These are phyloP conservation scores for Mastomys natalensis DNA, from an alignment of 2,113 vertebrate species.

Conservation along the genomic window DNA sequence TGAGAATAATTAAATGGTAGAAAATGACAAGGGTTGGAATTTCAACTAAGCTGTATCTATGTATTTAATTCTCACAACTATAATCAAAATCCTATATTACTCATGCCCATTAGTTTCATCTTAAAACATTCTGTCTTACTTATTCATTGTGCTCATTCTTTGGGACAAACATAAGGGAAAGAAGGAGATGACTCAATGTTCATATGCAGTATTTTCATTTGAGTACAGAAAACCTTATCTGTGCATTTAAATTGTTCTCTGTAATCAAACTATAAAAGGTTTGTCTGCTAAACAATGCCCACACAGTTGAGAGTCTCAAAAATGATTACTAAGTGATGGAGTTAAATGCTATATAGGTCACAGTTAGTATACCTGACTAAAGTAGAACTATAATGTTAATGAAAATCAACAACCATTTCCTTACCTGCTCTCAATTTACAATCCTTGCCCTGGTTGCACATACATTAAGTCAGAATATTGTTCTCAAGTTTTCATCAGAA, in stretches of 20 bases:
- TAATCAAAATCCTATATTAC: neutral
- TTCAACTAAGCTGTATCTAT: neutral
- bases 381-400: constrained; percentile 43
- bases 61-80: neutral
- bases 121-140: neutral
- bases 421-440: constrained; percentile 38
- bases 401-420: constrained; percentile 39
- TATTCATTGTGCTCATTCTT: neutral
- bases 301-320: neutral
- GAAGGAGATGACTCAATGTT: neutral
- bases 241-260: constrained; percentile 54
- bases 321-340: constrained; percentile 46
- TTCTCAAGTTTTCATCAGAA: constrained; percentile 63
- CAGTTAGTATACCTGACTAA: constrained; percentile 30
- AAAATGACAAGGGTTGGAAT: neutral
- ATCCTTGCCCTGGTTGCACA: neutral
- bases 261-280: neutral
- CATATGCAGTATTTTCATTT: neutral
- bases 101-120: neutral
- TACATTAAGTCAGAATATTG: constrained; percentile 26
- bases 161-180: neutral
- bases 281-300: neutral
- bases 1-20: neutral
- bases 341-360: neutral
- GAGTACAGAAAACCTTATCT: constrained; percentile 16